Evolutionary conservation across 2,113 vertebrate genomes (phyloP).

Genomic region (Nansenia antarctica): DNA sequence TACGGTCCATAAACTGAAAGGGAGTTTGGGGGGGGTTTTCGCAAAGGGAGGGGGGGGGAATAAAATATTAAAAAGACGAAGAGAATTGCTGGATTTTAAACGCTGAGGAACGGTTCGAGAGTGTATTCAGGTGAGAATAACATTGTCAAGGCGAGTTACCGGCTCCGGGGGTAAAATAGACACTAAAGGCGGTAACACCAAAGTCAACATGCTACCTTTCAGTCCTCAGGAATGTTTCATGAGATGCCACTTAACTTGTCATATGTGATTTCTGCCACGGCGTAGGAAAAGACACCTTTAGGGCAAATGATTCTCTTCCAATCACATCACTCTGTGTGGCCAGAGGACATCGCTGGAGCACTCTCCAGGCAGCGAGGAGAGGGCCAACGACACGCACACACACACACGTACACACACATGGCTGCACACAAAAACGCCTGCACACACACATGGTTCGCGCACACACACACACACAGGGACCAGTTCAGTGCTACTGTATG

Average conservation of each 20-base stretch:
- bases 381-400: constrained; percentile 8
- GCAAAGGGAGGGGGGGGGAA: neutral
- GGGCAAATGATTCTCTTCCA: constrained; percentile 75
- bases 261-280: constrained; percentile 75
- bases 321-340: constrained; percentile 69
- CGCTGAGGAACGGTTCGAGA: too few species aligned
- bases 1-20: too few species aligned
- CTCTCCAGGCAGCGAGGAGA: constrained; percentile 47
- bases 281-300: constrained; percentile 69
- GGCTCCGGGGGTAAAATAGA: constrained; percentile 36
- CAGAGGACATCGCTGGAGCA: constrained; percentile 52
- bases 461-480: neutral
- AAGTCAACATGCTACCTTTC: constrained; percentile 68
- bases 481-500: too few species aligned
- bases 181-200: constrained; percentile 62
- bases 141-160: constrained; percentile 60
- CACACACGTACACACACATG: neutral
- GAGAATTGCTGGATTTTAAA: constrained; percentile 54
- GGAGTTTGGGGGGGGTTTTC: too few species aligned
- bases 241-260: constrained; percentile 79
- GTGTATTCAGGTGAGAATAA: constrained; percentile 58
- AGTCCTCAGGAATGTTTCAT: constrained; percentile 76
- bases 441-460: neutral
- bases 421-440: constrained; percentile 21
- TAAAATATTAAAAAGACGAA: neutral